Evolutionary conservation across 2,888 invertebrate species (phyloP), one percentile per base, ranked within the genome.

Genomic region (Octonoba sinensis): DNA sequence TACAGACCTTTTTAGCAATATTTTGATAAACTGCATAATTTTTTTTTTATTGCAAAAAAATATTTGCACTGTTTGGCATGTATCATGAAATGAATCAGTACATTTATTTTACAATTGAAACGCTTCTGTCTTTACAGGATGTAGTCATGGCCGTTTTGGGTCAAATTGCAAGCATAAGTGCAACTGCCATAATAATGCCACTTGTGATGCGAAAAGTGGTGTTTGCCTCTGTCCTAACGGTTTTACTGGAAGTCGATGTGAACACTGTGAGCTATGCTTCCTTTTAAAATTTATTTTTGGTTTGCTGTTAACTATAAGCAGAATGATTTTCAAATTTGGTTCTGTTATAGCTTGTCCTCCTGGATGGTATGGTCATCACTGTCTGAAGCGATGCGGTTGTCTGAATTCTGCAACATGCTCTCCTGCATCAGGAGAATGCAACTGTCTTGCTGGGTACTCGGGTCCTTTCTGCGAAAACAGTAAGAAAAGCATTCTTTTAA

Each of bases 341-440:
- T 27, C 27, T 27, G 27, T 27, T 56, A 0, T 27, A 82, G 82
- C 71, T 2, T 82, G 82, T 27, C 82, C 82, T 11, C 6, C 36
- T 8, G 82, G 82, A 12, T 82, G 82, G 82, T 82, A 72, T 47
- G 82, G 82, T 1, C 76, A 71, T 12, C 71, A 71, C 20, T 82
- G 82, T 44, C 49, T 60, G 3, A 62, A 64, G 27, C 75, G 60
- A 18, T 82, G 82, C 57, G 36, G 56, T 3, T 82, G 82, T 13
- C 54, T 75, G 20, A 76, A 82, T 27, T 46, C 20, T 16, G 82
- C 76, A n/a, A n/a, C 27, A 0, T 82, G 82, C 47, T 16, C 36
- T 2, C 71, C 75, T 12, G 36, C 71, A 18, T 67, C 76, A 12
- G 82, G 82, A 12, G 67, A 65, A 27, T 82, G 82, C 36, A 15